Conservation (phyloP, 2,113 vertebrate species). For the Puffinus mauretanicus region DNA sequence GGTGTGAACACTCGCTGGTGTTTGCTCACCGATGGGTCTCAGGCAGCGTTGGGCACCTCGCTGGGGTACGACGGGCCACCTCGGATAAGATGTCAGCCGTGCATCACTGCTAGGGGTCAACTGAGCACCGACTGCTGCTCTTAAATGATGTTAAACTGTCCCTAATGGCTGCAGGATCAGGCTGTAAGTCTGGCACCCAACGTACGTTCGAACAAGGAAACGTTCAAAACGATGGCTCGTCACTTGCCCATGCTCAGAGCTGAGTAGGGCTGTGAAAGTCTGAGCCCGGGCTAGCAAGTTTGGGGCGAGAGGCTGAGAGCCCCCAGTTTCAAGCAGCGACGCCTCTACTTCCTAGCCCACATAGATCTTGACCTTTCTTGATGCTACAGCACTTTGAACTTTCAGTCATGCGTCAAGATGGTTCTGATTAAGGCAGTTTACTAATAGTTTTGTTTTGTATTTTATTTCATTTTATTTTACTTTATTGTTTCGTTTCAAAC, state of each 20-base stretch:
- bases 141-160: not conserved
- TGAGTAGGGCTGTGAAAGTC: not conserved
- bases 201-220: not conserved
- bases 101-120: not conserved
- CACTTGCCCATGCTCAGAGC: fast-evolving
- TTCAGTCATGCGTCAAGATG: not conserved
- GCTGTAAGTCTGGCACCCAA: not conserved
- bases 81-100: not conserved
- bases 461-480: not conserved
- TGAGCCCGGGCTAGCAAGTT: not conserved
- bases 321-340: not conserved
- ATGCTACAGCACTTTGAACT: not conserved
- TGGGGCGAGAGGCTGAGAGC: not conserved
- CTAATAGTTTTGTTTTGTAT: not conserved
- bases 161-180: not conserved
- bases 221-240: not conserved
- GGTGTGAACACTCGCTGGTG: not conserved
- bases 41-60: fast-evolving
- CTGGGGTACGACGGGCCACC: fast-evolving
- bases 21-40: not conserved
- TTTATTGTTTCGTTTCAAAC: not conserved
- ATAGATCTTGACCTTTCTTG: not conserved
- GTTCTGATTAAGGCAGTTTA: not conserved
- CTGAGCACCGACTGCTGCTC: not conserved
- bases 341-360: not conserved